Conservation (phyloP, 2,113 vertebrate species). For the Hemiscyllium ocellatum region DNA sequence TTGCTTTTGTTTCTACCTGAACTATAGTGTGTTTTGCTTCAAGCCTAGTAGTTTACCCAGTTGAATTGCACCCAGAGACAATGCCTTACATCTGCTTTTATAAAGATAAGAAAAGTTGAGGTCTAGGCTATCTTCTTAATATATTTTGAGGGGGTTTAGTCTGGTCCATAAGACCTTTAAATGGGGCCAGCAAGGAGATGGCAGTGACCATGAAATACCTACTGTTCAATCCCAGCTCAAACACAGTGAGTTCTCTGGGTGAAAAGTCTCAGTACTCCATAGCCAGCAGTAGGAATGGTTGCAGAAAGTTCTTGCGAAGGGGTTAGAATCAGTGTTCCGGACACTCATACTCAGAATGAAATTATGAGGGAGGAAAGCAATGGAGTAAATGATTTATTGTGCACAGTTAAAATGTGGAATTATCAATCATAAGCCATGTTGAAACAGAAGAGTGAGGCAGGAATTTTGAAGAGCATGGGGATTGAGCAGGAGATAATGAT, state of each 20-base stretch:
- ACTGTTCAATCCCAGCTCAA: neutral
- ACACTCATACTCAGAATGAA: neutral
- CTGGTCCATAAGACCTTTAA: neutral
- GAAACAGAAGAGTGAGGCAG: neutral
- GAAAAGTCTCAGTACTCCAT: neutral
- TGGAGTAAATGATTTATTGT: neutral
- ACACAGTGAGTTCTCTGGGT: neutral
- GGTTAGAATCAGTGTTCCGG: neutral
- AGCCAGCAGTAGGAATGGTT: neutral
- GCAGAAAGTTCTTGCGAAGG: neutral
- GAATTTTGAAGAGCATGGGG: neutral
- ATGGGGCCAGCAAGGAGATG: neutral
- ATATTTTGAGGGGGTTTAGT: no score
- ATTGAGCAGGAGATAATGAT: neutral
- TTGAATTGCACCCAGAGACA: no score
- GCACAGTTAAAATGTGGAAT: neutral
- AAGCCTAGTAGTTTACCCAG: no score
- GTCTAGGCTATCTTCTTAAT: no score
- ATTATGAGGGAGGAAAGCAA: neutral
- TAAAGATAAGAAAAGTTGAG: no score
- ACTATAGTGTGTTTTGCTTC: no score
- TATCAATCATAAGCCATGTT: neutral
- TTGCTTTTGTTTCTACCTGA: no score
- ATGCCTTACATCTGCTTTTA: no score
- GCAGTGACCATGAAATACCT: neutral